phyloP scores from a whole-genome alignment of 2,888 invertebrate species.

The Hydrotaea cyrtoneurina region DNA sequence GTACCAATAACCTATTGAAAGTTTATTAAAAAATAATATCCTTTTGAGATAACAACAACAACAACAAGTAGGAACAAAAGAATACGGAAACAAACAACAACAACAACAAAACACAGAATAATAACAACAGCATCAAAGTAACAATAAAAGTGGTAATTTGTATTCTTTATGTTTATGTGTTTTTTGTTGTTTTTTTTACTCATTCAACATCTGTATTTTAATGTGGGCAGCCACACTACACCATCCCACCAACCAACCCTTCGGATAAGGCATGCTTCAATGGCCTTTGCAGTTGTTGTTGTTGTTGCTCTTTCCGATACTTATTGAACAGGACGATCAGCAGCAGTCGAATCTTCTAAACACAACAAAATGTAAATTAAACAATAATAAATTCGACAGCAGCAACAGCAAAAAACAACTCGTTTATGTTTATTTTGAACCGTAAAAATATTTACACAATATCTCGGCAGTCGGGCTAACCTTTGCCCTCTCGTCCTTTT shows the following conservation, averaged over 20 bases:
- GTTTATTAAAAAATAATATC: conserved; percentile 64
- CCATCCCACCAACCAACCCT: conserved; percentile 2
- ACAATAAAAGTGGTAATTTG: conserved; percentile 31
- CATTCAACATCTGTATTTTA: conserved; percentile 15
- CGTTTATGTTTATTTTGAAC: conserved; percentile 26
- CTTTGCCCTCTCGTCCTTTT: neutral
- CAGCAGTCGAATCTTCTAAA: conserved; percentile 2
- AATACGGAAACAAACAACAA: conserved; percentile 33
- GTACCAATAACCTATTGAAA: conserved; percentile 62
- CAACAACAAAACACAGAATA: conserved; percentile 36
- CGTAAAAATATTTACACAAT: conserved; percentile 12
- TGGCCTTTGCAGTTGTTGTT: conserved; percentile 24
- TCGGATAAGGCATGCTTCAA: neutral
- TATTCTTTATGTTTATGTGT: conserved; percentile 21
- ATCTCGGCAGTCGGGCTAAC: neutral
- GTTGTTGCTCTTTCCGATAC: conserved; percentile 47
- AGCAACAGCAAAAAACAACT: neutral
- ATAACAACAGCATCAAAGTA: conserved; percentile 12
- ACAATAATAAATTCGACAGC: conserved; percentile 55
- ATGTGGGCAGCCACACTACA: conserved; percentile 8
- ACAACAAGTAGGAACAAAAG: conserved; percentile 12
- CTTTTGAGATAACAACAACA: conserved; percentile 32
- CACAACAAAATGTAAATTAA: conserved; percentile 62
- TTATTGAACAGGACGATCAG: conserved; percentile 41
- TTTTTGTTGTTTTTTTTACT: neutral